phyloP scores from a whole-genome alignment of 2,888 invertebrate genomes.

The Argyra leucocephala region DNA sequence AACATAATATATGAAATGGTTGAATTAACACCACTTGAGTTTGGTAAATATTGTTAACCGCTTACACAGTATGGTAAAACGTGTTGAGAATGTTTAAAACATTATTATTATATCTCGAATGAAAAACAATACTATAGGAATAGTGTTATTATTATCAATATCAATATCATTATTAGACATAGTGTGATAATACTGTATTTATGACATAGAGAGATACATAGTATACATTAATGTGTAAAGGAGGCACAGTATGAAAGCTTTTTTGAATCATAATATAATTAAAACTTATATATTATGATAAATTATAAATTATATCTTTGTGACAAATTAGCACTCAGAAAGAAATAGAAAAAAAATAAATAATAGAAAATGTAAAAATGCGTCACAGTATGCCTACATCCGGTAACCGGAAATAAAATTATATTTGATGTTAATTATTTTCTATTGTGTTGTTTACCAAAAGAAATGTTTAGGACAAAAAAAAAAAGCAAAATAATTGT shows the following conservation, averaged over 20 bases:
- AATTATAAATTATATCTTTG: no score
- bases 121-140: no score
- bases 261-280: no score
- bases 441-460: neutral
- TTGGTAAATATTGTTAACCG: neutral
- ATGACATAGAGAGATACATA: no score
- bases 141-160: no score
- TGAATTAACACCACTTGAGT: neutral
- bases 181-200: no score
- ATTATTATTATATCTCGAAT: no score
- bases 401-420: conserved; percentile 1
- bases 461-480: neutral
- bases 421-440: conserved; percentile 1
- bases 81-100: neutral
- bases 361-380: neutral
- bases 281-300: no score
- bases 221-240: no score
- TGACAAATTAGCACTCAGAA: neutral
- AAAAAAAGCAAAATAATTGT: no score
- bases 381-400: neutral
- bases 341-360: neutral
- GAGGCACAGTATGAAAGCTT: no score
- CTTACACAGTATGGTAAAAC: neutral
- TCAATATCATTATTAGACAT: no score
- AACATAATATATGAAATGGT: neutral